phyloP scores from a whole-genome alignment of 1,140 invertebrate species.

The Zaprionus camerounensis region DNA sequence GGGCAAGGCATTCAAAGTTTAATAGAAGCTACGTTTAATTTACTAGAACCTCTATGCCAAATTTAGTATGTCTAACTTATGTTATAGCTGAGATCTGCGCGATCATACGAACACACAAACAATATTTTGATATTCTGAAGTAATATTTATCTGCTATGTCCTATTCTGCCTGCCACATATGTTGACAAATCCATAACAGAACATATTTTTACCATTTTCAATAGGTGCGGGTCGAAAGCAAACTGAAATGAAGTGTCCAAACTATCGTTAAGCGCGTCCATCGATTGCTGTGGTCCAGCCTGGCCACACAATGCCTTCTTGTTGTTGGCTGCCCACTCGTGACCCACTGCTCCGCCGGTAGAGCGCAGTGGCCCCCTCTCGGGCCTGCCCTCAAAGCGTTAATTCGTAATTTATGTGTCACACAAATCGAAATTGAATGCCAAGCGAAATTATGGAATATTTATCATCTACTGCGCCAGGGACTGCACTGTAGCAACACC shows the following conservation, averaged over 20 bases:
- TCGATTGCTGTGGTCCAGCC: background rate
- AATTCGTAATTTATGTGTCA: constrained; percentile 84
- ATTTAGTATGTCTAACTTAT: background rate
- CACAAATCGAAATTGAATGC: constrained; percentile 83
- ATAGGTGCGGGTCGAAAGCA: background rate
- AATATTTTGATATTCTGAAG: background rate
- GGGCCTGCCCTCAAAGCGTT: constrained; percentile 76
- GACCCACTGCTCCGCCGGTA: constrained; percentile 25
- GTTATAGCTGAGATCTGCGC: background rate
- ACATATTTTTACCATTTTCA: background rate
- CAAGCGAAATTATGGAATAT: constrained; percentile 84
- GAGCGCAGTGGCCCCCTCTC: constrained; percentile 23
- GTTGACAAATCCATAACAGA: background rate
- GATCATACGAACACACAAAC: background rate
- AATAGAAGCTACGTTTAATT: background rate
- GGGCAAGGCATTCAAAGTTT: background rate
- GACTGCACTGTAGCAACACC: constrained; percentile 3
- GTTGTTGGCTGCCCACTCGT: constrained; percentile 40
- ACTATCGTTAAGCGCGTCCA: background rate
- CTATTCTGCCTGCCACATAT: background rate
- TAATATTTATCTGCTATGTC: background rate
- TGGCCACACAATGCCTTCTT: constrained; percentile 33
- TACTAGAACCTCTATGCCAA: background rate
- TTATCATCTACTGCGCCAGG: constrained; percentile 73
- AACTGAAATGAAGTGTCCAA: constrained; percentile 2